A percentile compares a stretch with the other conserved stretches of the same genome.
Conservation (phyloP, 2,888 invertebrate species). For the Drosophila kuntzei region DNA sequence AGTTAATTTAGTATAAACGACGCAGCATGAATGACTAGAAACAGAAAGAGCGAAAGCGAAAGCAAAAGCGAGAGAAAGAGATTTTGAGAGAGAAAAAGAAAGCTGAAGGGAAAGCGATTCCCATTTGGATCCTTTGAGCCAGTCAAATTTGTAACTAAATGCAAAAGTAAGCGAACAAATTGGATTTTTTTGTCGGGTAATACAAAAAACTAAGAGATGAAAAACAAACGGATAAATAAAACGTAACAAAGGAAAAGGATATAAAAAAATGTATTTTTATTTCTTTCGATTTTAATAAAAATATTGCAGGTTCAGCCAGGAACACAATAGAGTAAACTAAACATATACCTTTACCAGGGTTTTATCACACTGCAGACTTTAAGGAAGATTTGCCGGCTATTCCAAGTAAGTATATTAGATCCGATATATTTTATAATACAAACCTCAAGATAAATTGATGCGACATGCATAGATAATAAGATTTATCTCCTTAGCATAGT, state of each 20-base stretch:
- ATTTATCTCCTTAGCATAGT: conserved; percentile 1
- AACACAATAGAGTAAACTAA: background rate
- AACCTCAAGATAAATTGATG: background rate
- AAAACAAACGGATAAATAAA: conserved; percentile 59
- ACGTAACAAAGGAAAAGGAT: conserved; percentile 60
- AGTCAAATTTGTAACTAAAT: conserved; percentile 46
- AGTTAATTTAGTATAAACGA: conserved; percentile 57
- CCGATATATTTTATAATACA: background rate
- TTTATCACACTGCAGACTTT: background rate
- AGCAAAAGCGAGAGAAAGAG: conserved; percentile 32
- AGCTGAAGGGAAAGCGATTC: conserved; percentile 31
- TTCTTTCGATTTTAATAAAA: background rate
- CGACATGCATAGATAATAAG: conserved; percentile 2
- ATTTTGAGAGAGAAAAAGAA: conserved; percentile 47
- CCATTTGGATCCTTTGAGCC: conserved; percentile 27
- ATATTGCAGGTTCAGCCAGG: background rate
- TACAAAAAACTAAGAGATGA: conserved; percentile 35
- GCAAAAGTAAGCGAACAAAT: conserved; percentile 64
- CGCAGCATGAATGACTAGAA: conserved; percentile 21
- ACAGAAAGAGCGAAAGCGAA: conserved; percentile 32
- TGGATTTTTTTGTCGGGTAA: conserved; percentile 56
- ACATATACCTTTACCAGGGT: background rate
- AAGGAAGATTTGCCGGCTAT: too few relatives aligned
- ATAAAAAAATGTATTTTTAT: conserved; percentile 24
- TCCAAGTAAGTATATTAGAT: background rate